phyloP scores from a whole-genome alignment of 2,888 invertebrate genomes.

The Temnothorax unifasciatus region DNA sequence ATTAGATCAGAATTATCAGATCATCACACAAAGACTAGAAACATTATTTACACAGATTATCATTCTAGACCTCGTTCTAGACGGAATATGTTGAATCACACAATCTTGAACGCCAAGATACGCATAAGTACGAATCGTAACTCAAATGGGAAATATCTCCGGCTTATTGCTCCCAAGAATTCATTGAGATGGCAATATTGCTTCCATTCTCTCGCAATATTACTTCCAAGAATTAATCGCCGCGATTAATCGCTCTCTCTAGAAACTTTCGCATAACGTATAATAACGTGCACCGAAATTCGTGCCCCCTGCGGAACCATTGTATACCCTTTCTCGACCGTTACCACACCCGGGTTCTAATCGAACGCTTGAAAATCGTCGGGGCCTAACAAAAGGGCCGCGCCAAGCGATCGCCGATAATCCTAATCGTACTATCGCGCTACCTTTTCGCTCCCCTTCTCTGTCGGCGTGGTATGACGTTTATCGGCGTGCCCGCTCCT shows the following conservation, averaged over 20 bases:
- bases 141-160: background rate
- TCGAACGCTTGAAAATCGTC: slow-evolving; percentile 16
- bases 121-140: background rate
- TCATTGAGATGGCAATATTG: slow-evolving; percentile 23
- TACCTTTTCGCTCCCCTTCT: background rate
- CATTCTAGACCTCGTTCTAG: no score
- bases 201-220: slow-evolving; percentile 27
- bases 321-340: background rate
- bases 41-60: background rate
- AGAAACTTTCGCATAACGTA: slow-evolving; percentile 9
- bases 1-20: background rate
- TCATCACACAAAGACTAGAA: background rate
- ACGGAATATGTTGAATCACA: background rate
- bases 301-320: background rate
- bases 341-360: background rate
- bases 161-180: slow-evolving; percentile 2
- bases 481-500: slow-evolving; percentile 29
- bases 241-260: slow-evolving; percentile 22
- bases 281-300: background rate
- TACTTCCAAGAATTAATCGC: slow-evolving; percentile 20
- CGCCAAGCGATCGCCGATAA: slow-evolving; percentile 40
- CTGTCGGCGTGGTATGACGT: background rate
- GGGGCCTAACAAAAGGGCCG: slow-evolving; percentile 17
- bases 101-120: background rate
- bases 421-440: slow-evolving; percentile 52